Percentiles rank a stretch among this genome's conserved stretches.
These are phyloP conservation scores for Tupaia chinensis DNA, from an alignment of 2,113 vertebrate species.

Conservation along the genomic window DNA sequence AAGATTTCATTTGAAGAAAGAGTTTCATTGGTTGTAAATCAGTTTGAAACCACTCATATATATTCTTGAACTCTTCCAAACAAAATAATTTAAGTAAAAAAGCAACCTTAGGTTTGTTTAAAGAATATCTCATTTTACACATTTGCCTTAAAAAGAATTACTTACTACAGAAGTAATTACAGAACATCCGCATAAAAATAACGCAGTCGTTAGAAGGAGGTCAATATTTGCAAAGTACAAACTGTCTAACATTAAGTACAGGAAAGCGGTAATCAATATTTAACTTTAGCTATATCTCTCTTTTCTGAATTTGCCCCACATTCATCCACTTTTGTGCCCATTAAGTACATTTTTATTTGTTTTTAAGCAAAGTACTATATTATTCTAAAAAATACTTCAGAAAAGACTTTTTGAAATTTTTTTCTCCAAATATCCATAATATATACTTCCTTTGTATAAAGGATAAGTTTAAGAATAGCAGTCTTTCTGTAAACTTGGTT, in stretches of 20 bases:
- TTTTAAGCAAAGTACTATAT: slow-evolving; percentile 19
- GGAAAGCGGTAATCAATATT: neutral
- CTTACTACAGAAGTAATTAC: neutral
- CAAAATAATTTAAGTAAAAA: slow-evolving; percentile 53
- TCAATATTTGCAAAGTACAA: neutral
- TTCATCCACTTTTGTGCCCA: neutral
- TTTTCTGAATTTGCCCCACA: neutral
- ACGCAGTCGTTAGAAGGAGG: neutral
- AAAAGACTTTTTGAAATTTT: neutral
- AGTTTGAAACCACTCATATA: neutral
- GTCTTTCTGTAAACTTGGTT: slow-evolving; percentile 38
- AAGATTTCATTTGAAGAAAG: neutral
- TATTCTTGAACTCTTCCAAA: slow-evolving; percentile 30
- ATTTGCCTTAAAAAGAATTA: slow-evolving; percentile 56
- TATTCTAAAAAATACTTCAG: neutral
- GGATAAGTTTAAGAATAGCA: neutral
- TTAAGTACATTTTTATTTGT: slow-evolving; percentile 2
- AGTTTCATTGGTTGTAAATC: neutral
- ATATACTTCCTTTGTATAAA: neutral
- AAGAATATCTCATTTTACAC: slow-evolving; percentile 38
- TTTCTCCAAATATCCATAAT: neutral
- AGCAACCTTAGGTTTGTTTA: neutral
- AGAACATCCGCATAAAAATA: slow-evolving; percentile 16
- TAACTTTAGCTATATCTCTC: neutral
- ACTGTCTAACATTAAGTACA: slow-evolving; percentile 35